Evolutionary conservation across 2,797 vertebrate genomes (phyloP), one percentile per base, ranked within the genome.

Genomic region (Toxotes lorentzi): DNA sequence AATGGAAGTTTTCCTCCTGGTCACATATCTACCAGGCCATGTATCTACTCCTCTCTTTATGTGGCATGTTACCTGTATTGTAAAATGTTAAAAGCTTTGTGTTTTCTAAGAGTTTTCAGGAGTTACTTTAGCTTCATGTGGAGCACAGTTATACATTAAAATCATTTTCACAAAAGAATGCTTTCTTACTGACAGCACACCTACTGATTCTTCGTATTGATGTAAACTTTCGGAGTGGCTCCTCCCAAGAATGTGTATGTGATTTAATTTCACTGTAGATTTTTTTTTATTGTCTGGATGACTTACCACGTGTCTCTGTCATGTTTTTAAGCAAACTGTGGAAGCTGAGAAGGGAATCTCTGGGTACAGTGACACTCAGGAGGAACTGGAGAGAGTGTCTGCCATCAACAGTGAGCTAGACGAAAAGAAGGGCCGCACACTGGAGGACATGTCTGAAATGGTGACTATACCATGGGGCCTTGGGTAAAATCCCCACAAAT

Each of bases 381-480:
- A 99, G 79, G 97, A 99, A 76, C 93, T 99, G 65, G 97, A 99
- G 89, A 95, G 96, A 77, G 97, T 99, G 27, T 99, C 98, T 0
- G 96, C 97, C 69, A 95, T 98, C 65, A 99, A 99, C 93, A 98
- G 97, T 10, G 97, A 99, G 86, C 94, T 99, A 73, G 98, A 99
- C 32, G 97, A 98, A 86, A 93, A 96, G 93, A 99, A 99, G 88
- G 97, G 97, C 24, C 96, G 94, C 27, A 97, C 97, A 0, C 91
- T 99, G 79, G 97, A 97, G 16, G 96, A 96, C 91, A 99, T 99
- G 96, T 98, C 97, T 65, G 97, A 96, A 89, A 99, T 99, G 97
- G 98, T 99, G 91, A 96, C 30, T 78, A 62, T 48, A 17, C 1
- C 1, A 2, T 41, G 1, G 21, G 32, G 3, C 4, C 4, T 32